Base-by-base conservation (phyloP, 2,113 vertebrate species). In the Neomonachus schauinslandi region DNA sequence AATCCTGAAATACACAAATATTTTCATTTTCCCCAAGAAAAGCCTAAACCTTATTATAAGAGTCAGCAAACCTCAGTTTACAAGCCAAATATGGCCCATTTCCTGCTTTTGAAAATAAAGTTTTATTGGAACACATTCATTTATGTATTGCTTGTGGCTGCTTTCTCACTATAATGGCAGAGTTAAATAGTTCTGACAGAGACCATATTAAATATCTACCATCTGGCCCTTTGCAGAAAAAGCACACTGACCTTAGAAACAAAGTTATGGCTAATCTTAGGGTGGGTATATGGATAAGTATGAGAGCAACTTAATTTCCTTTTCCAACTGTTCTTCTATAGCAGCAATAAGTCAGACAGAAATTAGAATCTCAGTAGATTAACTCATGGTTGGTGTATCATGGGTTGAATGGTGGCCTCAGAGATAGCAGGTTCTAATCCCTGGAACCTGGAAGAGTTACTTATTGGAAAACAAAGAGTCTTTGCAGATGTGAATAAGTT, bases 171-270 rank as follows among this genome's bases (percentile, higher is more conserved):
- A 74, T 6, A 65, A 51, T 33, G 7, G 4, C 33, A 91, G 67
- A 82, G 51, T 26, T 89, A 55, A 94, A 55, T 24, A 79, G 82
- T 79, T 79, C 69, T 94, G 61, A 74, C 51, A 85, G 92, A 74
- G 19, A 93, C 22, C 16, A 80, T 8, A 67, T 55, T 77, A 94
- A 91, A 63, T 49, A 63, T 39, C 74, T 92, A 46, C 51, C 89
- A 33, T 55, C 18, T 59, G 24, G 2, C 15, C 59, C 8, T 89
- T 92, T 61, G 39, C 21, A 91, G 42, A 67, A 74, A 51, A 91
- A 59, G 10, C 3, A 1, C 39, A 11, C 24, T 76, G 10, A n/a
- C 26, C 7, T 76, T 61, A 94, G 74, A 49, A 86, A 90, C 16
- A 77, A 69, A 71, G 63, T 26, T 57, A 57, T 81, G 31, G 9